Conservation (phyloP, 2,888 invertebrate species). For the Cylloceria caligata region DNA sequence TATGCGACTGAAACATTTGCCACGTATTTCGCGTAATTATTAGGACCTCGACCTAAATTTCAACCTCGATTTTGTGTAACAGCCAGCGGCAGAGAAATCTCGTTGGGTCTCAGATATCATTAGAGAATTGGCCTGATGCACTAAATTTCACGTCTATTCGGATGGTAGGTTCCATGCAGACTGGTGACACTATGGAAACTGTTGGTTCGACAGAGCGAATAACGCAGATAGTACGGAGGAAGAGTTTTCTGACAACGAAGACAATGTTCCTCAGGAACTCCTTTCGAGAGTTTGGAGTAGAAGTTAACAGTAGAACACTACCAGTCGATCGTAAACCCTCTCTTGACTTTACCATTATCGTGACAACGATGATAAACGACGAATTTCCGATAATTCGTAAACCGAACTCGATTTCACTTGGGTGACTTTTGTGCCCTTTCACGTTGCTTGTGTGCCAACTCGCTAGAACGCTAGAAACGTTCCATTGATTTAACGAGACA, state of each 20-base stretch:
- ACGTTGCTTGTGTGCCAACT: not conserved
- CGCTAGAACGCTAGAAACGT: not conserved
- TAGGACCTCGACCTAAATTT: not conserved
- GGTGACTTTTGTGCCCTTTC: constrained; percentile 30
- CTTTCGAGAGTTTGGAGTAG: constrained; percentile 6
- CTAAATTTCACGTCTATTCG: constrained; percentile 10
- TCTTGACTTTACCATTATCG: constrained; percentile 6
- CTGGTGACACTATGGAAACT: too few relatives aligned
- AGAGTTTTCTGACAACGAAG: constrained; percentile 13
- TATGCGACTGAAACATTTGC: not conserved
- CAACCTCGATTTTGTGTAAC: not conserved
- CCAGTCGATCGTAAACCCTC: constrained; percentile 4
- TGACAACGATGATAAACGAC: constrained; percentile 19
- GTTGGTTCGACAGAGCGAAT: constrained; percentile 24
- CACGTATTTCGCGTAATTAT: not conserved
- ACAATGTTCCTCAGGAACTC: constrained; percentile 5
- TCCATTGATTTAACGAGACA: not conserved
- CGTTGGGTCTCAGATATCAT: constrained; percentile 1
- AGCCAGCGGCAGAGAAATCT: not conserved
- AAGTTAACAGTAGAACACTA: constrained; percentile 2
- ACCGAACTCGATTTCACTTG: constrained; percentile 30
- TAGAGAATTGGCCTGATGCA: not conserved
- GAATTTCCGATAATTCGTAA: constrained; percentile 36
- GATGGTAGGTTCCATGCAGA: too few relatives aligned
- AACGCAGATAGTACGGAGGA: constrained; percentile 3